Evolutionary conservation across 1,140 invertebrate genomes (phyloP).

Genomic region (Drosophila erecta): DNA sequence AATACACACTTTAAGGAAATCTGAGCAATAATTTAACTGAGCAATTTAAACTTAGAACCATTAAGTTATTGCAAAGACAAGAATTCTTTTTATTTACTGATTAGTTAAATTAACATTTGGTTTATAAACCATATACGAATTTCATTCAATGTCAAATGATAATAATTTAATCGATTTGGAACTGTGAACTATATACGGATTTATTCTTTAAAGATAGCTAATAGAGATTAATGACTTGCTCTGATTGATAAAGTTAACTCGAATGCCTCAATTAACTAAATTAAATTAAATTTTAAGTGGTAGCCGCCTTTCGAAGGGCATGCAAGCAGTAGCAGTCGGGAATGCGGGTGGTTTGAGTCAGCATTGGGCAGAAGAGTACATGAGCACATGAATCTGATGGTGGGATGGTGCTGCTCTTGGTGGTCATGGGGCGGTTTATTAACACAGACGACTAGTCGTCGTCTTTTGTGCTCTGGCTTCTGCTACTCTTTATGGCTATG

Average conservation of each 20-base stretch:
- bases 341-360: conserved; percentile 19
- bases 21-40: too few relatives aligned
- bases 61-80: too few relatives aligned
- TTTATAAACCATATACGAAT: too few relatives aligned
- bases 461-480: conserved; percentile 17
- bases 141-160: too few relatives aligned
- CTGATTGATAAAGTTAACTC: neutral
- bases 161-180: too few relatives aligned
- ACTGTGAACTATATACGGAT: too few relatives aligned
- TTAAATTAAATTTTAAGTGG: neutral
- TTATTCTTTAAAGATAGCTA: neutral
- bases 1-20: too few relatives aligned
- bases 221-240: neutral
- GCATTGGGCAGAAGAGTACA: conserved; percentile 1
- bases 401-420: conserved; percentile 13
- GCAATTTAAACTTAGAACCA: too few relatives aligned
- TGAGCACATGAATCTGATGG: conserved; percentile 8
- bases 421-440: conserved; percentile 35
- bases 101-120: too few relatives aligned
- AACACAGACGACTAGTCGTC: conserved; percentile 44
- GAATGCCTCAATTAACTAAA: neutral
- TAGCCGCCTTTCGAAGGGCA: neutral
- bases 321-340: neutral
- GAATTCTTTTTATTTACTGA: too few relatives aligned
- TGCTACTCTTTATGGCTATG: neutral